Evolutionary conservation across 2,888 invertebrate species (phyloP).

Genomic region (Rhorus exstirpatorius): DNA sequence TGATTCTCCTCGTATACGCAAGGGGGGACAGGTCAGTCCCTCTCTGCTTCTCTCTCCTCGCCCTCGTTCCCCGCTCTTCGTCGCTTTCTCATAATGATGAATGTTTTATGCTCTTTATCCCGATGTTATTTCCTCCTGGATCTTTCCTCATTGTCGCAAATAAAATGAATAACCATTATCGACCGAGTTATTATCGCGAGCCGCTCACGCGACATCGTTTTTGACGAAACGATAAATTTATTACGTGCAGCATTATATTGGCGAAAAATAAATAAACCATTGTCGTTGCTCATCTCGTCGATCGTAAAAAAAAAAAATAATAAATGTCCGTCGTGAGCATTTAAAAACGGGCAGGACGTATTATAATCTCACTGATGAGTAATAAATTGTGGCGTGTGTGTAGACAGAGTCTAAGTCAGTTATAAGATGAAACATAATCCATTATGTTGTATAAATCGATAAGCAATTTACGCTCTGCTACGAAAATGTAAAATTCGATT

Average conservation of each 20-base stretch:
- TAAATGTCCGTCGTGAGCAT: too few species aligned
- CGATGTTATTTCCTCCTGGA: neutral
- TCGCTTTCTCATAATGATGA: neutral
- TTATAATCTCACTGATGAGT: too few species aligned
- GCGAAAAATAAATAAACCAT: slow-evolving; percentile 24
- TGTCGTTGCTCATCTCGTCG: neutral
- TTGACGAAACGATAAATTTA: neutral
- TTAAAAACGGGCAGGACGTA: too few species aligned
- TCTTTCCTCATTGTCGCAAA: neutral
- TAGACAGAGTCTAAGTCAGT: too few species aligned
- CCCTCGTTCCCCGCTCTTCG: too few species aligned
- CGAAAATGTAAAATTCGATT: too few species aligned
- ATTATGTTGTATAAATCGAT: too few species aligned
- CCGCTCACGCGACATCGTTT: neutral
- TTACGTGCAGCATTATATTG: slow-evolving; percentile 5
- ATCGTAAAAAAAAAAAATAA: slow-evolving; percentile 3
- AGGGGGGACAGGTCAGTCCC: neutral
- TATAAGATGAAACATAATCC: too few species aligned
- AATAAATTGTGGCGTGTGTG: too few species aligned
- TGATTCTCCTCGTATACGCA: neutral
- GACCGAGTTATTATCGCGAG: neutral
- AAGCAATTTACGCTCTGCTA: too few species aligned
- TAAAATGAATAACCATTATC: too few species aligned
- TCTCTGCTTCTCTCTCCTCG: too few species aligned
- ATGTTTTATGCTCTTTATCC: neutral